These are phyloP conservation scores for Lepus timidus DNA, from an alignment of 2,113 vertebrate species.

Conservation along the genomic window DNA sequence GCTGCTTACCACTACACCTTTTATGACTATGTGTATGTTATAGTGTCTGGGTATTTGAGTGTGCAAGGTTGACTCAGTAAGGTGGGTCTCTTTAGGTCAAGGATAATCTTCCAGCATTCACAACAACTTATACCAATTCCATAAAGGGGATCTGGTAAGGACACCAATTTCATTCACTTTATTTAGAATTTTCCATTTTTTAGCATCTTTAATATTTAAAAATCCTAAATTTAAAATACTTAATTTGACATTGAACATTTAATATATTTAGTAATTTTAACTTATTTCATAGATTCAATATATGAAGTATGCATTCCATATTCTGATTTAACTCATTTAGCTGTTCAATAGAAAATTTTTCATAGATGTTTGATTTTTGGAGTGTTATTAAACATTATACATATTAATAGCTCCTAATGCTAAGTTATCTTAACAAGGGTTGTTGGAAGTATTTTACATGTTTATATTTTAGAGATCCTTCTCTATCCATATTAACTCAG, in stretches of 20 bases:
- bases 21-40: neutral
- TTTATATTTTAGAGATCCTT: neutral
- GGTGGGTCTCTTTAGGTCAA: neutral
- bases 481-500: neutral
- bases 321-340: neutral
- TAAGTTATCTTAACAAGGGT: neutral
- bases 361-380: neutral
- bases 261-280: slow-evolving; percentile 13
- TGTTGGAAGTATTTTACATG: neutral
- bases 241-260: neutral
- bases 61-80: neutral
- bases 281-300: neutral
- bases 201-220: neutral
- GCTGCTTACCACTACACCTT: neutral
- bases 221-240: neutral
- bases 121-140: neutral
- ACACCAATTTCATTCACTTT: neutral
- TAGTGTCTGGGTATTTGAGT: neutral
- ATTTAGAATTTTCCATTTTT: slow-evolving; percentile 1
- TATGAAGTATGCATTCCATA: neutral
- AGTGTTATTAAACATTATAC: neutral
- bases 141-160: neutral
- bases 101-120: neutral
- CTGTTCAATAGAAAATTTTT: neutral
- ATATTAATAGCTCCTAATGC: neutral